Evolutionary conservation across 37 sponge, comb jelly and placozoan species (phyloP), one percentile per base, ranked within the genome.

Genomic region (Halisarca cf. caerulea): DNA sequence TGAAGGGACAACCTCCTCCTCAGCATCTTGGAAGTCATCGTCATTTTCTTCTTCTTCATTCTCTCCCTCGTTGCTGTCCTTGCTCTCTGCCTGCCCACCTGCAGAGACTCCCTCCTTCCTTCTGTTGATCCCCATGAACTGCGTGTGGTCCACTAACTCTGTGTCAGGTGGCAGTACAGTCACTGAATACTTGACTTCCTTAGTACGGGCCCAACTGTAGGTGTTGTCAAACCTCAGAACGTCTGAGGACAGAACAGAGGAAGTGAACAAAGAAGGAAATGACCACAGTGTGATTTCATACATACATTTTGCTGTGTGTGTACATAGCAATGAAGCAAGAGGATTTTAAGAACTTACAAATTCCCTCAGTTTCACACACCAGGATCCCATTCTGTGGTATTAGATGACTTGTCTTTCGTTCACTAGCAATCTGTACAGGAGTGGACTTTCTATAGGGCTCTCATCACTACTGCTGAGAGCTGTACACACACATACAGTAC

Each of bases 181-280:
- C 15, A 89, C 66, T 0, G 86, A 80, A 53, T 92, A 95, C 60
- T 81, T 82, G 40, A 95, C 88, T 58, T 89, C 95, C 59, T 91
- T 95, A 28, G 88, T 58, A 4, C 89, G 66, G 33, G 88, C 79
- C 92, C 90, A 95, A 35, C 92, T 91, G 84, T 89, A 94, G n/a
- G 90, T 80, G 80, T 95, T 95, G 69, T 95, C 92, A 85, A 95
- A 95, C 69, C 87, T 85, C 24, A 95, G 40, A 55, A 92, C 90
- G 92, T 94, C 95, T 94, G 78, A n/a, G 44, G 8, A 34, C 17
- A 70, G 20, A 74, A 33, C n/a, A n/a, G n/a, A n/a, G n/a, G n/a
- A n/a, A n/a, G 51, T 47, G 51, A n/a, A n/a, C n/a, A n/a, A n/a
- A n/a, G n/a, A n/a, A n/a, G n/a, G n/a, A n/a, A 47, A n/a, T n/a